Evolutionary conservation across 2,113 vertebrate species (phyloP).

Genomic region (Labeo catla): DNA sequence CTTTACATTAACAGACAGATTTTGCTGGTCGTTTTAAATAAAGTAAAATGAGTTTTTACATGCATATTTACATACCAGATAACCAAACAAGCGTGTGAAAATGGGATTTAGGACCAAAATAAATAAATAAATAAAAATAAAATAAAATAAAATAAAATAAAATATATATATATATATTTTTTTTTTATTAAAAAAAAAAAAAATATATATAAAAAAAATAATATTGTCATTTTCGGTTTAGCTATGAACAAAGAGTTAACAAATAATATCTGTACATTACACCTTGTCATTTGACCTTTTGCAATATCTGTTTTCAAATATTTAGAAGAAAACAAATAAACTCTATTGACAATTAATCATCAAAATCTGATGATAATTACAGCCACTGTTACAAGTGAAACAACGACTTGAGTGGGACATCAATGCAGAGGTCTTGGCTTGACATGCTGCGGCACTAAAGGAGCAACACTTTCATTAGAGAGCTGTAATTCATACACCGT

Average conservation of each 20-base stretch:
- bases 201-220: too few species aligned
- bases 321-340: not conserved
- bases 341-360: not conserved
- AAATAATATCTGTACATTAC: not conserved
- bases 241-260: not conserved
- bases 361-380: not conserved
- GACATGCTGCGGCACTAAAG: not conserved
- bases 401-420: not conserved
- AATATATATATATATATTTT: too few species aligned
- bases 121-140: too few species aligned
- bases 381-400: not conserved
- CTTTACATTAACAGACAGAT: not conserved
- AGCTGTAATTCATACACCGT: conserved; percentile 37
- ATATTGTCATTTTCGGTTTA: not conserved
- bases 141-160: too few species aligned
- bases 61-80: not conserved
- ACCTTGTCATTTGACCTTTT: not conserved
- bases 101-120: too few species aligned
- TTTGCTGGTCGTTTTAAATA: not conserved
- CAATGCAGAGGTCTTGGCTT: not conserved
- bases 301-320: not conserved
- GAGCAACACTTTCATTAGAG: conserved; percentile 32
- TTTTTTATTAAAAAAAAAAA: too few species aligned
- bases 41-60: not conserved
- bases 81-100: too few species aligned